These are phyloP conservation scores for Melanocharis versteri DNA, from an alignment of 2,113 vertebrate genomes.

Conservation along the genomic window DNA sequence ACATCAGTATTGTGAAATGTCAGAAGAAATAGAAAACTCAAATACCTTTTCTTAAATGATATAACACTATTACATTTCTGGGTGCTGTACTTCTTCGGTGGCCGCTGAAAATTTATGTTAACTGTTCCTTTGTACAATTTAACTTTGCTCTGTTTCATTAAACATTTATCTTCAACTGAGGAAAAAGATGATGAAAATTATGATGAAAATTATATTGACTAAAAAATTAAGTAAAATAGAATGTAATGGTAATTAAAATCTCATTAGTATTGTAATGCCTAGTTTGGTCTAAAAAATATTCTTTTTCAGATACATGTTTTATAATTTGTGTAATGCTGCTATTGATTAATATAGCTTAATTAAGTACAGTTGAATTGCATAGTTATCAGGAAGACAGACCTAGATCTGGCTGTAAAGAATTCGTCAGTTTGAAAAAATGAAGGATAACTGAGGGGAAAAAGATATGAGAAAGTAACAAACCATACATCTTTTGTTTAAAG, in stretches of 20 bases:
- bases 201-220: not conserved
- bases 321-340: not conserved
- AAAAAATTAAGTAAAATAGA: not conserved
- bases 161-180: conserved; percentile 39
- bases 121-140: not conserved
- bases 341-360: not conserved
- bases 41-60: conserved; percentile 16
- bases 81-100: not conserved
- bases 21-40: conserved; percentile 64
- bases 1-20: conserved; percentile 40
- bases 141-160: conserved; percentile 21
- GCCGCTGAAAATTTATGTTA: conserved; percentile 56
- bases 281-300: not conserved
- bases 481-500: not conserved
- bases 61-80: conserved; percentile 24
- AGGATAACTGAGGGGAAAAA: not conserved
- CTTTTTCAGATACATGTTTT: not conserved
- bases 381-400: not conserved
- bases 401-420: not conserved
- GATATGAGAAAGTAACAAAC: not conserved
- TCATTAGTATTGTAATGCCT: not conserved
- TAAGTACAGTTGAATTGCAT: not conserved
- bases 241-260: not conserved
- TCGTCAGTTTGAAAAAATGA: not conserved
- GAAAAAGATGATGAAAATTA: not conserved